phyloP scores from a whole-genome alignment of 2,888 invertebrate genomes.

The Thelaira solivaga region DNA sequence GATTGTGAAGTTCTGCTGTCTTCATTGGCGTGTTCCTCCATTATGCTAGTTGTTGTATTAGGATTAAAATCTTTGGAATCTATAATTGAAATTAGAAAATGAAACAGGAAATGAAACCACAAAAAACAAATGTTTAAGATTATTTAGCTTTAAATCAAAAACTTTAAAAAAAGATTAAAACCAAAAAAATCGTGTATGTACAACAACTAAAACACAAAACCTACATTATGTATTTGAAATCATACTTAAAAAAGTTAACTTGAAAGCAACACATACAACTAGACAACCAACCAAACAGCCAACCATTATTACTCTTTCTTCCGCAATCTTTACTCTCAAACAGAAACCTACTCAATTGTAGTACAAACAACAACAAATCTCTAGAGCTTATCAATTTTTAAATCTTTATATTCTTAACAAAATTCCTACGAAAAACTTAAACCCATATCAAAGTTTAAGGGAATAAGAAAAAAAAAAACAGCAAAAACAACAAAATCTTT shows the following conservation, averaged over 20 bases:
- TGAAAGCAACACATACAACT: not conserved
- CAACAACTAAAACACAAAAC: slow-evolving; percentile 1
- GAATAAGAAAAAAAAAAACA: slow-evolving; percentile 18
- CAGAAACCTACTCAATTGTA: slow-evolving; percentile 54
- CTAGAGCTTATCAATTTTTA: slow-evolving; percentile 48
- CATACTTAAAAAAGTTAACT: slow-evolving; percentile 6
- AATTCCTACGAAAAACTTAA: slow-evolving; percentile 65
- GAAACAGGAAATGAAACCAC: slow-evolving; percentile 40
- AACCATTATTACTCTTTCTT: not conserved
- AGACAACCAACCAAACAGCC: not conserved
- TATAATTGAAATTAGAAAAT: slow-evolving; percentile 57
- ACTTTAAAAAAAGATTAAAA: slow-evolving; percentile 26
- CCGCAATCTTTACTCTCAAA: slow-evolving; percentile 7
- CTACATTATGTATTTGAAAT: slow-evolving; percentile 31
- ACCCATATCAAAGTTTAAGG: slow-evolving; percentile 65
- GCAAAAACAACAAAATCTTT: slow-evolving; percentile 51
- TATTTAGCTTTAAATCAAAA: slow-evolving; percentile 27
- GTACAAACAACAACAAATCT: slow-evolving; percentile 54
- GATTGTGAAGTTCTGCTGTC: slow-evolving; percentile 41
- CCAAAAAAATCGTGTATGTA: slow-evolving; percentile 24
- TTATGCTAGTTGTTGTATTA: slow-evolving; percentile 68
- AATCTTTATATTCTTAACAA: slow-evolving; percentile 58
- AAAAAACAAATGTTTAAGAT: slow-evolving; percentile 22
- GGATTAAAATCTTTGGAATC: slow-evolving; percentile 76
- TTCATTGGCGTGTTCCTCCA: slow-evolving; percentile 58